phyloP scores from a whole-genome alignment of 2,797 vertebrate genomes.

The Sebastes trivittatus region DNA sequence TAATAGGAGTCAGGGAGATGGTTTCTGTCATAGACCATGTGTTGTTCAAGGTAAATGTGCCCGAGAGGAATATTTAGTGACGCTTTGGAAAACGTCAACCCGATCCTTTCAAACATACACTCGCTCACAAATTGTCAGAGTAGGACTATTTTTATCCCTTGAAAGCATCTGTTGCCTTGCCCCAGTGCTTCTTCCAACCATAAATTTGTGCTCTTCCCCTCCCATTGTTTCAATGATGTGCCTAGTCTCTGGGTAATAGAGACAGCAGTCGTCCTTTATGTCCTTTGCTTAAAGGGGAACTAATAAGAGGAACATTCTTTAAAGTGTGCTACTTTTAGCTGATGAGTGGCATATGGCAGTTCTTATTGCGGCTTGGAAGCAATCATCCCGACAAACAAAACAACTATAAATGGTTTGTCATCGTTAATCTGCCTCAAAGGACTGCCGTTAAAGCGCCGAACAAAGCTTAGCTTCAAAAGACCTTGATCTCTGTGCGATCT shows the following conservation, averaged over 20 bases:
- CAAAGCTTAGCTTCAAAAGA: slow-evolving; percentile 76
- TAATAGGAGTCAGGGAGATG: slow-evolving; percentile 5
- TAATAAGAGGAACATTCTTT: slow-evolving; percentile 66
- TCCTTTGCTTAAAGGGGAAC: slow-evolving; percentile 73
- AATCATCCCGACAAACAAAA: slow-evolving; percentile 77
- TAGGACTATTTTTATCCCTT: slow-evolving; percentile 72
- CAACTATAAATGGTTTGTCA: slow-evolving; percentile 81
- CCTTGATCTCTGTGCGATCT: slow-evolving; percentile 63
- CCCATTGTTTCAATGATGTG: slow-evolving; percentile 59
- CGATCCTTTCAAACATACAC: slow-evolving; percentile 42
- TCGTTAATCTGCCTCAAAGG: slow-evolving; percentile 79
- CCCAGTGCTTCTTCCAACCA: slow-evolving; percentile 50
- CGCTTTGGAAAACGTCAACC: slow-evolving; percentile 36
- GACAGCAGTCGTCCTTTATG: slow-evolving; percentile 71
- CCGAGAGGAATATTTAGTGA: slow-evolving; percentile 39
- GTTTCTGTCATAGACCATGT: slow-evolving; percentile 18
- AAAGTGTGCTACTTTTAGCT: slow-evolving; percentile 76
- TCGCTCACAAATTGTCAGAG: slow-evolving; percentile 55
- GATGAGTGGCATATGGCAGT: slow-evolving; percentile 79
- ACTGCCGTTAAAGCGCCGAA: slow-evolving; percentile 71
- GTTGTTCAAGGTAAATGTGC: slow-evolving; percentile 52
- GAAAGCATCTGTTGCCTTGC: slow-evolving; percentile 67
- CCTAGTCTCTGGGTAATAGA: slow-evolving; percentile 66
- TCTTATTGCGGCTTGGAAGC: slow-evolving; percentile 71
- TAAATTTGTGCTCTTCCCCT: slow-evolving; percentile 49